Percentiles rank a stretch among this genome's conserved stretches.
phyloP scores from a whole-genome alignment of 1,140 invertebrate species.

The Rhopalosiphum padi region DNA sequence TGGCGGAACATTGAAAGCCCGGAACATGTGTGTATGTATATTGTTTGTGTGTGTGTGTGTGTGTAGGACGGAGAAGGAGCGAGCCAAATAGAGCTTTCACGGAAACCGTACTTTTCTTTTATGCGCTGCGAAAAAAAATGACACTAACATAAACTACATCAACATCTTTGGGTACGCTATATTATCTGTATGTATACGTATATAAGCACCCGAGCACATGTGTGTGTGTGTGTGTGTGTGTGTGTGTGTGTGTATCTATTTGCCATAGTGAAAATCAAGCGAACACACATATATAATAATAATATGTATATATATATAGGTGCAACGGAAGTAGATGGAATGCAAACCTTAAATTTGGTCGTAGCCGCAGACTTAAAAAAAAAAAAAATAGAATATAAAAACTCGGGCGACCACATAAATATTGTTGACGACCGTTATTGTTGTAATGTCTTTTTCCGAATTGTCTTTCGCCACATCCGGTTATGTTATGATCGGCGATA shows the following conservation, averaged over 20 bases:
- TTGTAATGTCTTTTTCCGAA: background rate
- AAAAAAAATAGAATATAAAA: background rate
- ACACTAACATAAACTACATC: slow-evolving; percentile 37
- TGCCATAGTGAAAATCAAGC: background rate
- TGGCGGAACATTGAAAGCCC: background rate
- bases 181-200: background rate
- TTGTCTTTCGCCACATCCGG: background rate
- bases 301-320: background rate
- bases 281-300: background rate
- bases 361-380: background rate
- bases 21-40: background rate
- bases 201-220: too few relatives aligned
- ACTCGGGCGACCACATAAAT: background rate
- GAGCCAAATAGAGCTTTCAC: background rate
- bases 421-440: background rate
- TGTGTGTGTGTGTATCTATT: background rate
- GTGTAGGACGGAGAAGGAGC: background rate
- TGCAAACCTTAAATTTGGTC: background rate
- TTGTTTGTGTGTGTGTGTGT: background rate
- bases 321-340: background rate
- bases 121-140: slow-evolving; percentile 22
- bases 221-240: too few relatives aligned
- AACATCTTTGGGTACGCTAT: background rate
- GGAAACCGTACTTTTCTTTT: slow-evolving; percentile 35
- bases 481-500: background rate